Evolutionary conservation across 2,113 vertebrate genomes (phyloP).

Genomic region (Cepphus grylle): DNA sequence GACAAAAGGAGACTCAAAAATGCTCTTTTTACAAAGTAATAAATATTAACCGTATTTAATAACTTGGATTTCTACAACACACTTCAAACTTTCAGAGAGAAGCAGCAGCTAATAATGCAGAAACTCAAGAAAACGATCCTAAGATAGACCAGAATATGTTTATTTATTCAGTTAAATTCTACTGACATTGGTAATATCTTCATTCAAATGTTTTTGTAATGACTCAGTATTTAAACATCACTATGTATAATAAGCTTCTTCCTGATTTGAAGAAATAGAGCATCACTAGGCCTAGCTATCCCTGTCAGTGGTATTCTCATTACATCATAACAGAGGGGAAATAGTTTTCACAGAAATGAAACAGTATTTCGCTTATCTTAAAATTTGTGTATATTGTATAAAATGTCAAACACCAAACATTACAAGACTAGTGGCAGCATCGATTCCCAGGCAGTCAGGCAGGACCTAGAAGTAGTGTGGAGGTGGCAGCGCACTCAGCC

Average conservation of each 20-base stretch:
- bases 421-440: neutral
- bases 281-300: neutral
- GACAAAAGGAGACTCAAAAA: neutral
- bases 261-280: slow-evolving; percentile 23
- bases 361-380: neutral
- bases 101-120: neutral
- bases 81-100: neutral
- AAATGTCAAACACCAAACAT: neutral
- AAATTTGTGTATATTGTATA: neutral
- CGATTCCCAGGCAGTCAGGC: neutral
- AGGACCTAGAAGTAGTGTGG: neutral
- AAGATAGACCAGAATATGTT: neutral
- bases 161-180: neutral
- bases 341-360: neutral
- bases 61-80: neutral
- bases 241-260: slow-evolving; percentile 40
- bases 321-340: neutral
- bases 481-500: neutral
- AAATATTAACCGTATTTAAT: neutral
- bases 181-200: neutral
- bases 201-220: neutral
- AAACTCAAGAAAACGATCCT: neutral
- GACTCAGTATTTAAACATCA: slow-evolving; percentile 46
- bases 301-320: neutral
- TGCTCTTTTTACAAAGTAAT: neutral